These are phyloP conservation scores for Saxicola maurus DNA, from an alignment of 2,797 vertebrate species.

Conservation along the genomic window DNA sequence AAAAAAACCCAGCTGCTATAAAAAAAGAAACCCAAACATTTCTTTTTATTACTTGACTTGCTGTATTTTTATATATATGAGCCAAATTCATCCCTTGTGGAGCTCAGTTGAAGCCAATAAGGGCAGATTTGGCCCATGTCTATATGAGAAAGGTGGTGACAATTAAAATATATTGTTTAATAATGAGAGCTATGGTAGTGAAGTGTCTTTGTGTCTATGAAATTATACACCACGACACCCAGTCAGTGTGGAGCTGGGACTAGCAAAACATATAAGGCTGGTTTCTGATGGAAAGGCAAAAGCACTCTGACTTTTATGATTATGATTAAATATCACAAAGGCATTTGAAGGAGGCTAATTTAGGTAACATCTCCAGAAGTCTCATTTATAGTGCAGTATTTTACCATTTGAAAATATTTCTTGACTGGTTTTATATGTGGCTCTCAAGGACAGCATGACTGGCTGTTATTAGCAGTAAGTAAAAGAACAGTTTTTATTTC, in stretches of 20 bases:
- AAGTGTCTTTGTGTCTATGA: slow-evolving; percentile 59
- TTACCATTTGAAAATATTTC: slow-evolving; percentile 7
- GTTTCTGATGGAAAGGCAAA: slow-evolving; percentile 43
- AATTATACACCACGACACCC: slow-evolving; percentile 51
- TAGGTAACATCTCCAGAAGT: slow-evolving; percentile 51
- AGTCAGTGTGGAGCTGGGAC: slow-evolving; percentile 10
- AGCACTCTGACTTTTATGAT: slow-evolving; percentile 37
- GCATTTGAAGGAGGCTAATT: slow-evolving; percentile 11
- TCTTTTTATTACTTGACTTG: slow-evolving; percentile 52
- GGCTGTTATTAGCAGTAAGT: slow-evolving; percentile 27
- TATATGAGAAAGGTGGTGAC: slow-evolving; percentile 60
- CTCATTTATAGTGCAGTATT: slow-evolving; percentile 6
- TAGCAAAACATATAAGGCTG: slow-evolving; percentile 22
- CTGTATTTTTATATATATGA: slow-evolving; percentile 52
- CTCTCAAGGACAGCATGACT: not conserved
- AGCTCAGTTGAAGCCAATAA: slow-evolving; percentile 37
- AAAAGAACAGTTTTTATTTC: slow-evolving; percentile 31
- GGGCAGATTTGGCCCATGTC: slow-evolving; percentile 41
- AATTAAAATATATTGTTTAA: slow-evolving; percentile 67
- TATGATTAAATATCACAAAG: slow-evolving; percentile 48
- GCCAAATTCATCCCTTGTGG: slow-evolving; percentile 61
- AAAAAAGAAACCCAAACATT: slow-evolving; percentile 66
- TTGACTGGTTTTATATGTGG: not conserved
- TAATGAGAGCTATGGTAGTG: slow-evolving; percentile 54
- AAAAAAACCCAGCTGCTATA: slow-evolving; percentile 10